Conservation (phyloP, 2,113 vertebrate species). For the Oreotrochilus melanogaster region DNA sequence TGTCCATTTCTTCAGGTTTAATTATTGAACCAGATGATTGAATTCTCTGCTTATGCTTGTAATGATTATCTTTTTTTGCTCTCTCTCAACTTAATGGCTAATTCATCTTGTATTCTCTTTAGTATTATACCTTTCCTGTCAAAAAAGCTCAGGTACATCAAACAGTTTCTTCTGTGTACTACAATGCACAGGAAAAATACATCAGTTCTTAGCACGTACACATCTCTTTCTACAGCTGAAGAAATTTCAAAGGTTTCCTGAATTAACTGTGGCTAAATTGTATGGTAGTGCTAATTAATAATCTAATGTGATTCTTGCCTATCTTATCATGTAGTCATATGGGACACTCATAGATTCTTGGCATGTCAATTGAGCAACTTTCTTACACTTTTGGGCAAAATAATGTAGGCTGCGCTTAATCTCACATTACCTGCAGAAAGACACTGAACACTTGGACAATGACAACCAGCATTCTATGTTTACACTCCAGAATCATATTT, state of each 20-base stretch:
- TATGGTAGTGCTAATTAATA: not conserved
- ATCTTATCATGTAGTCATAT: not conserved
- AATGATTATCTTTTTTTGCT: not conserved
- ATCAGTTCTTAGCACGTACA: not conserved
- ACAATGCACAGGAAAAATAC: not conserved
- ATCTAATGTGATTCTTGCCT: not conserved
- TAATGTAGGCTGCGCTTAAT: not conserved
- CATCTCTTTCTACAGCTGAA: not conserved
- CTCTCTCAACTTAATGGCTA: not conserved
- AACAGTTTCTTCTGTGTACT: not conserved
- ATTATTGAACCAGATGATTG: not conserved
- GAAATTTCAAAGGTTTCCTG: not conserved
- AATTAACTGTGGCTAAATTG: not conserved
- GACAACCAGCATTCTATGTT: not conserved
- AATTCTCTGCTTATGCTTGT: not conserved
- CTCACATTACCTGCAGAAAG: not conserved
- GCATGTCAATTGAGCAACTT: not conserved
- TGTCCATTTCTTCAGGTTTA: not conserved
- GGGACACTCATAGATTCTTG: not conserved
- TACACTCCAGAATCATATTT: not conserved
- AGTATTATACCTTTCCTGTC: not conserved
- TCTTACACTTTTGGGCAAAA: not conserved
- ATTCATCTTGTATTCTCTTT: not conserved
- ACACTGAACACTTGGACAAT: not conserved
- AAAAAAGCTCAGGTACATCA: not conserved